Percentiles rank a stretch among this genome's conserved stretches.
These are phyloP conservation scores for Pocillopora damicornis DNA, from an alignment of 64 coral and sea anemone genomes.

Conservation along the genomic window DNA sequence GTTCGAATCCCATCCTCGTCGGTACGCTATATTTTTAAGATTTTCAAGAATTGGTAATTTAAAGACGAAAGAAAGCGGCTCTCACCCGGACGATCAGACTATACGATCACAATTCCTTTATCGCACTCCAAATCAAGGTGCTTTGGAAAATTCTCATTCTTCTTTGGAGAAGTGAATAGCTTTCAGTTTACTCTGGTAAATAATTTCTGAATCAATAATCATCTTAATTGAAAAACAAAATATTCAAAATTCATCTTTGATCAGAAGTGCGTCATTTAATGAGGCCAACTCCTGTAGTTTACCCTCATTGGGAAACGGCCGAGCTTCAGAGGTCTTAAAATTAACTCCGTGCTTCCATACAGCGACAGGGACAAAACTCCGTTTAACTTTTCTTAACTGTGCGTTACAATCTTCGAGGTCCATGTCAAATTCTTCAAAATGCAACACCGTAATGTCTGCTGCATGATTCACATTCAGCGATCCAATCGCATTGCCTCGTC, in stretches of 20 bases:
- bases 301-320: conserved; percentile 48
- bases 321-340: background rate
- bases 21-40: background rate
- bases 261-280: background rate
- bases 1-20: conserved; percentile 86
- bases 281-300: background rate
- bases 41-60: too few species aligned
- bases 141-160: too few species aligned
- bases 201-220: too few species aligned
- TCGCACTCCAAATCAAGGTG: too few species aligned
- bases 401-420: conserved; percentile 82
- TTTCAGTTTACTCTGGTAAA: too few species aligned
- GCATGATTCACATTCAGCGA: conserved; percentile 9
- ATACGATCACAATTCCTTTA: too few species aligned
- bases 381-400: conserved; percentile 35
- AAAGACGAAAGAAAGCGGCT: too few species aligned
- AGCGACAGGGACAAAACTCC: conserved; percentile 50
- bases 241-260: background rate
- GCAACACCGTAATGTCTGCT: conserved; percentile 73
- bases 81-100: too few species aligned
- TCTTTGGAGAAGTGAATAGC: too few species aligned
- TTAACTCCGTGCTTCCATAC: conserved; percentile 68
- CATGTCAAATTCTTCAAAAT: conserved; percentile 47
- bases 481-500: conserved; percentile 51
- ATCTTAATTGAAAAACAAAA: too few species aligned